Percentiles rank a stretch among this genome's conserved stretches.
phyloP scores from a whole-genome alignment of 2,888 invertebrate genomes.

The Caenorhabditis plicata region DNA sequence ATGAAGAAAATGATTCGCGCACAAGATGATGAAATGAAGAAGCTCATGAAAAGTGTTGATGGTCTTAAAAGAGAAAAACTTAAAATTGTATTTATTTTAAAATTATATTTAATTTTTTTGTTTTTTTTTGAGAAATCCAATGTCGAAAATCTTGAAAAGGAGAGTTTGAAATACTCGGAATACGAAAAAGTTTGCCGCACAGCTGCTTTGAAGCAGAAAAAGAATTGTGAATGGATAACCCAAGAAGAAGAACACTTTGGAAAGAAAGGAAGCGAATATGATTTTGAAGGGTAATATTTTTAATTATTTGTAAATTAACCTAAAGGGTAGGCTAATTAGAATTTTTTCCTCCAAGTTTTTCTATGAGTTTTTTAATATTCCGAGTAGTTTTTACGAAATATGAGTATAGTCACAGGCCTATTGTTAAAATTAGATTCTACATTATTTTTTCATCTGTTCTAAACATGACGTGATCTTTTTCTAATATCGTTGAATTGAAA shows the following conservation, averaged over 20 bases:
- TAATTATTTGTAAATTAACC: background rate
- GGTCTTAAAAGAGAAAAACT: constrained; percentile 11
- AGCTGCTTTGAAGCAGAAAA: constrained; percentile 5
- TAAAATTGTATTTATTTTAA: constrained; percentile 9
- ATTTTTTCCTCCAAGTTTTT: too few species aligned
- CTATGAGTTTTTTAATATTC: too few species aligned
- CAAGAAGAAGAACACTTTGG: constrained; percentile 80
- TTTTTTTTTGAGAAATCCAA: constrained; percentile 1
- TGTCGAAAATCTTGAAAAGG: constrained; percentile 5
- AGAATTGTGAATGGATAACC: constrained; percentile 73
- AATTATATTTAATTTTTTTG: background rate
- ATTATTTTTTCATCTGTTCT: too few species aligned
- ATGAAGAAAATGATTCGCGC: constrained; percentile 12
- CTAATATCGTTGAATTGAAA: too few species aligned
- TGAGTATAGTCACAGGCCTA: too few species aligned
- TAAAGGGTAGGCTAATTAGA: too few species aligned
- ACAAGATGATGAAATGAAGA: constrained; percentile 14
- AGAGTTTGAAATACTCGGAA: background rate
- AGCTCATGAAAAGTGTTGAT: constrained; percentile 17
- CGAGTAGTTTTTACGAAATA: too few species aligned
- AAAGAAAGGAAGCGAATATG: constrained; percentile 67
- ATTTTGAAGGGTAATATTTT: constrained; percentile 63
- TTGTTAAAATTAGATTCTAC: too few species aligned
- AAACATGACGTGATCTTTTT: too few species aligned
- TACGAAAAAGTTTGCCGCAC: background rate